Evolutionary conservation across 2,888 invertebrate species (phyloP).

Genomic region (Octodonta nipae): DNA sequence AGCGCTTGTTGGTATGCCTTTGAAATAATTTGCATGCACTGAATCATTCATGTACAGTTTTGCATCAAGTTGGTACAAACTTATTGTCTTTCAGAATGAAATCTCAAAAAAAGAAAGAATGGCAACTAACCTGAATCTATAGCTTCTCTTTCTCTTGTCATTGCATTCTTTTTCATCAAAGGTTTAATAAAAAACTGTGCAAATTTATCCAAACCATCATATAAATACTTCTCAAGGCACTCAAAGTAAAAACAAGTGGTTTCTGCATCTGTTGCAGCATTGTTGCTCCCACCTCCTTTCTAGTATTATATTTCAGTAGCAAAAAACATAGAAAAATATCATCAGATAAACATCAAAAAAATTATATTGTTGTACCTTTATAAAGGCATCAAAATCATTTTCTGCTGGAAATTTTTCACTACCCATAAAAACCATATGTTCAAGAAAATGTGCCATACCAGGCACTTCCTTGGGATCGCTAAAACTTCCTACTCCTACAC

Average conservation of each 20-base stretch:
- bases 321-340: slow-evolving; percentile 8
- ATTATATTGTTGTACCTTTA: slow-evolving; percentile 40
- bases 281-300: slow-evolving; percentile 74
- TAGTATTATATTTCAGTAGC: too few species aligned
- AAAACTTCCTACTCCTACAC: slow-evolving; percentile 66
- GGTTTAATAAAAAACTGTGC: slow-evolving; percentile 80
- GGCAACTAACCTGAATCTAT: slow-evolving; percentile 63
- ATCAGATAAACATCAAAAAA: slow-evolving; percentile 1
- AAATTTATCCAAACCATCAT: slow-evolving; percentile 69
- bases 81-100: too few species aligned
- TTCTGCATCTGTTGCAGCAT: slow-evolving; percentile 79
- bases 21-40: too few species aligned
- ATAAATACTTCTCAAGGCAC: slow-evolving; percentile 64
- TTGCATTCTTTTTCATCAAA: slow-evolving; percentile 69
- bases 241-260: slow-evolving; percentile 82
- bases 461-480: slow-evolving; percentile 64
- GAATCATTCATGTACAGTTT: too few species aligned
- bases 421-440: slow-evolving; percentile 93
- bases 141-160: slow-evolving; percentile 74
- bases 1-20: too few species aligned
- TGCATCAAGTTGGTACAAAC: too few species aligned
- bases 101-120: too few species aligned
- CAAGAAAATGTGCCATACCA: slow-evolving; percentile 73
- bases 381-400: slow-evolving; percentile 70
- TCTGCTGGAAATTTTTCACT: slow-evolving; percentile 77